Conservation (phyloP, 1,140 invertebrate genomes). For the Uloborus diversus region DNA sequence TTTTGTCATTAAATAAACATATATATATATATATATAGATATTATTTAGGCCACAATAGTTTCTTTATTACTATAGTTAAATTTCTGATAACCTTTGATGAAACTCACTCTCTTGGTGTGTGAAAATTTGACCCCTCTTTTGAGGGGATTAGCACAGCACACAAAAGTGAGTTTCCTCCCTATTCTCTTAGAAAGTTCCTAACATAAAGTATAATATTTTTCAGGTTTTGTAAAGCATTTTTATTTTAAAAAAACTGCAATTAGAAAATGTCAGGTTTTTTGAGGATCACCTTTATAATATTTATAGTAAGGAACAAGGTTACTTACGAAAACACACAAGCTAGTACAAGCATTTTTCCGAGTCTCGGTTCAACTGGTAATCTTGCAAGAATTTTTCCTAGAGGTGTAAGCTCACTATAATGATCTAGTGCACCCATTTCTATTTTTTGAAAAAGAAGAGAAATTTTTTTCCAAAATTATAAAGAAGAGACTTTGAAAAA, state of each 20-base stretch:
- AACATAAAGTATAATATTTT: neutral
- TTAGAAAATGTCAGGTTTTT: neutral
- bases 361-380: slow-evolving; percentile 90
- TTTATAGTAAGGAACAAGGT: neutral
- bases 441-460: slow-evolving; percentile 67
- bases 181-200: neutral
- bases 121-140: too few species aligned
- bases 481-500: slow-evolving; percentile 70
- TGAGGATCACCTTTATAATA: too few species aligned
- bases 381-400: slow-evolving; percentile 91
- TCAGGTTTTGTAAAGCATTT: neutral
- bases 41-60: too few species aligned
- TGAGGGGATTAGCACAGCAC: too few species aligned
- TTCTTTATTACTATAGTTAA: too few species aligned
- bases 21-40: too few species aligned
- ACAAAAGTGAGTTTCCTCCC: too few species aligned
- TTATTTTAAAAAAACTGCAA: neutral
- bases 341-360: slow-evolving; percentile 95
- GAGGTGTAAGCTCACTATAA: slow-evolving; percentile 85
- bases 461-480: slow-evolving; percentile 63
- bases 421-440: slow-evolving; percentile 87
- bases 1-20: too few species aligned
- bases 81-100: too few species aligned
- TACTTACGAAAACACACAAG: slow-evolving; percentile 75
- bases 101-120: too few species aligned